Evolutionary conservation across 2,113 vertebrate species (phyloP).

Genomic region (Lutjanus erythropterus): DNA sequence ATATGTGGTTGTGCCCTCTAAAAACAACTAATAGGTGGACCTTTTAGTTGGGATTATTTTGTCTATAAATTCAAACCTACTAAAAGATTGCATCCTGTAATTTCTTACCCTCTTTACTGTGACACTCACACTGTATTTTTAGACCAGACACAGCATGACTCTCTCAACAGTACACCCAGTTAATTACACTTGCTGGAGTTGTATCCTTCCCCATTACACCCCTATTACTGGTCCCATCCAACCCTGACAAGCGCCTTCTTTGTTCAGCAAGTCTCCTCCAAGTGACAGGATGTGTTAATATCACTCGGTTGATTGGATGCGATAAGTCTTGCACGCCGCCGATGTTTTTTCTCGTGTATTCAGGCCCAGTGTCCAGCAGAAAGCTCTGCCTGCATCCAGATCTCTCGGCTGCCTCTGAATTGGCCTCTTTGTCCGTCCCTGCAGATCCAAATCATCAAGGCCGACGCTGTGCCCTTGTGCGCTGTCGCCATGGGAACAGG

Average conservation of each 20-base stretch:
- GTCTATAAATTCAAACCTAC: background rate
- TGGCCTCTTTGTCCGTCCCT: constrained; percentile 85
- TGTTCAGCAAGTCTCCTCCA: constrained; percentile 72
- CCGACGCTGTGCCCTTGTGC: constrained; percentile 74
- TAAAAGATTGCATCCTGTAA: background rate
- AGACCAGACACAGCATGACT: constrained; percentile 58
- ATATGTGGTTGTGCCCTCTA: background rate
- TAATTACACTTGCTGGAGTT: constrained; percentile 74
- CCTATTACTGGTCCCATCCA: constrained; percentile 71
- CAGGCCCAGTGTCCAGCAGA: constrained; percentile 73
- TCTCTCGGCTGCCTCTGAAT: constrained; percentile 81
- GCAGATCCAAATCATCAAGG: constrained; percentile 86
- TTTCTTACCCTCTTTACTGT: background rate
- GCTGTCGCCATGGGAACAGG: constrained; percentile 81
- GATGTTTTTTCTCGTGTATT: constrained; percentile 55
- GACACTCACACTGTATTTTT: constrained; percentile 34
- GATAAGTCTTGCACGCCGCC: constrained; percentile 73
- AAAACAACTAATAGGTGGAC: background rate
- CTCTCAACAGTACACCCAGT: constrained; percentile 70
- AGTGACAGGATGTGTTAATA: constrained; percentile 85
- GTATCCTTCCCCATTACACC: constrained; percentile 75
- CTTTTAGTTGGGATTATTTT: background rate
- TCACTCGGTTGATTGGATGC: constrained; percentile 80
- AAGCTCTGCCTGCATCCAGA: constrained; percentile 76
- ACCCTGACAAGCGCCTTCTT: constrained; percentile 79